phyloP scores from a whole-genome alignment of 2,888 invertebrate genomes.

The Caenorhabditis angaria region DNA sequence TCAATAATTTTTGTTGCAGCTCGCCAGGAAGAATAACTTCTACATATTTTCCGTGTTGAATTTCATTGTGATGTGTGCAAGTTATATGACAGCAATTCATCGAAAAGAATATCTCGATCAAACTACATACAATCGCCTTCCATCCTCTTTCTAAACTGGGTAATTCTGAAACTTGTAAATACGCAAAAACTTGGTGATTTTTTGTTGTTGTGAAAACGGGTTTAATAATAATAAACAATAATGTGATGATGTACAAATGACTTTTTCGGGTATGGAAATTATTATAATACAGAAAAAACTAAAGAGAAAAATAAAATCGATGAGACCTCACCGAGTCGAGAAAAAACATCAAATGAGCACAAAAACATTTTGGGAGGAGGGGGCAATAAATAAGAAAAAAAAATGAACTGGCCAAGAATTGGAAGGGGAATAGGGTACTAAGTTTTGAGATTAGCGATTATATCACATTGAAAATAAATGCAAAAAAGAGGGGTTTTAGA shows the following conservation, averaged over 20 bases:
- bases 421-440: constrained; percentile 12
- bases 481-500: constrained; percentile 1
- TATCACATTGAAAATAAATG: constrained; percentile 24
- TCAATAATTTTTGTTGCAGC: constrained; percentile 1
- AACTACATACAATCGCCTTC: constrained; percentile 40
- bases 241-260: background rate
- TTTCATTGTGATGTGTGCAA: constrained; percentile 22
- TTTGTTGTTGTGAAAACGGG: background rate
- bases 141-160: constrained; percentile 28
- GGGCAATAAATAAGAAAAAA: background rate
- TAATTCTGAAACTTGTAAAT: background rate
- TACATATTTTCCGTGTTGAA: constrained; percentile 35
- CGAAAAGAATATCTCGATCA: constrained; percentile 39
- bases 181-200: background rate
- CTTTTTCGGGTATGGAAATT: constrained; percentile 1
- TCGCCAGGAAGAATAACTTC: constrained; percentile 20
- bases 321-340: constrained; percentile 7
- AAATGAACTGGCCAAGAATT: constrained; percentile 22
- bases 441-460: constrained; percentile 30
- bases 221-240: background rate
- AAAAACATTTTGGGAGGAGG: constrained; percentile 3
- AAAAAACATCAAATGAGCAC: constrained; percentile 4
- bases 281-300: background rate
- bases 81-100: constrained; percentile 32
- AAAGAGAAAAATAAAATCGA: background rate